Base-by-base conservation (phyloP, 2,797 vertebrate species). In the Acanthopagrus latus region DNA sequence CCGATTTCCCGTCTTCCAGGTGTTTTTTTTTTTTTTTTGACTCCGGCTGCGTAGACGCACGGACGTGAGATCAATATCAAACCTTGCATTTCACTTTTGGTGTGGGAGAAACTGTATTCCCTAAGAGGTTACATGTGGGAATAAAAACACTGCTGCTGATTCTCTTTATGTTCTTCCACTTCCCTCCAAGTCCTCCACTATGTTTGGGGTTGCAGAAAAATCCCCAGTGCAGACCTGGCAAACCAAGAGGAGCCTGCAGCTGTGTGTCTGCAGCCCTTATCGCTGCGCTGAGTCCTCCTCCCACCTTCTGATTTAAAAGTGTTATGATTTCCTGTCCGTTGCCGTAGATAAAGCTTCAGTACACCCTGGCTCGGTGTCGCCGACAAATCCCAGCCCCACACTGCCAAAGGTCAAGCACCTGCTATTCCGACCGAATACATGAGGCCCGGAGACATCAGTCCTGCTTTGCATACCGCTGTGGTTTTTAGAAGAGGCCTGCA, bases 391-490 rank as follows among this genome's bases (percentile, higher is more conserved):
- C 3, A 16, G 27, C 21, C 1, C 21, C 51, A 46, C 3, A 27
- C 65, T 76, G 66, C 69, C 84, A 89, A 89, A 88, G 41, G 68
- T 74, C 50, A 46, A 4, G 48, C 75, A 73, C 50, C 58, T 57
- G 71, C 46, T 58, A 46, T 23, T 71, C 52, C 63, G 51, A 20
- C 23, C 13, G 51, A 46, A 11, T 57, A 9, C 44, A 20, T 23
- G 33, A 77, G 20, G 38, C 74, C 59, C 65, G 73, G 71, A 52
- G 16, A 33, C 20, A 77, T 78, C 52, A 60, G 62, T 20, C 16
- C 0, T 0, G 46, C 57, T 91, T 91, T 91, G 89, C 84, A 90
- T 91, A 55, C 23, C 14, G 8, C 58, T 64, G 57, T 12, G n/a
- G 60, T 74, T 27, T 33, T 5, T 5, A 50, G 12, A 12, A 2